Evolutionary conservation across 2,888 invertebrate species (phyloP).

Genomic region (Drosophila subquinaria): DNA sequence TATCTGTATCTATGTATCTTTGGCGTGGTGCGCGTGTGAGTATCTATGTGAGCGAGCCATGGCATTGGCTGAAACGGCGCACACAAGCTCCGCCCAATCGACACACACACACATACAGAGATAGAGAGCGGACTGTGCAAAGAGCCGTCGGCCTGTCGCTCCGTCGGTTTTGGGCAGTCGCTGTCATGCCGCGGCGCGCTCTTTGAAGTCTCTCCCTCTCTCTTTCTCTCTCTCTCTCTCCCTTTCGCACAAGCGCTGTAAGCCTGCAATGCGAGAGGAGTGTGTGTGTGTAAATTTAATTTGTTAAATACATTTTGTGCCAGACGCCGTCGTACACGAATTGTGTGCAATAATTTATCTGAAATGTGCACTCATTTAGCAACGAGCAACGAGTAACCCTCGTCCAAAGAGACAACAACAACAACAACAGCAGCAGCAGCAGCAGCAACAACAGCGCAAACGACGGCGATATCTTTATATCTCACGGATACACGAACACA

Average conservation of each 20-base stretch:
- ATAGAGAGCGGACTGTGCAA: slow-evolving; percentile 2
- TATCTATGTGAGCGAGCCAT: slow-evolving; percentile 51
- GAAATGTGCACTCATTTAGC: slow-evolving; percentile 79
- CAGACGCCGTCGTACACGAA: slow-evolving; percentile 74
- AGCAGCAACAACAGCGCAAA: slow-evolving; percentile 27
- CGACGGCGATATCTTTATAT: slow-evolving; percentile 79
- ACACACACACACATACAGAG: neutral
- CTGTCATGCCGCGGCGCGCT: slow-evolving; percentile 63
- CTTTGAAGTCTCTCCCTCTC: slow-evolving; percentile 58
- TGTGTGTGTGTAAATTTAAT: slow-evolving; percentile 70
- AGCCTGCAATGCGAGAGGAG: neutral
- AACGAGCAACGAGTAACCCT: slow-evolving; percentile 72
- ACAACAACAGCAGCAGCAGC: slow-evolving; percentile 21
- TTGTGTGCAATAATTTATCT: slow-evolving; percentile 83
- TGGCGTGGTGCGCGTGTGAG: slow-evolving; percentile 29
- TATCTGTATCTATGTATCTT: slow-evolving; percentile 21
- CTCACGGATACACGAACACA: slow-evolving; percentile 74
- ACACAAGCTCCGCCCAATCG: slow-evolving; percentile 57
- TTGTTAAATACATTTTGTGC: slow-evolving; percentile 78
- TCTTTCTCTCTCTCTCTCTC: neutral
- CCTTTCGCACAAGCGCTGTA: slow-evolving; percentile 7
- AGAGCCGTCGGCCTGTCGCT: slow-evolving; percentile 47
- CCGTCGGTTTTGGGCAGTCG: slow-evolving; percentile 30
- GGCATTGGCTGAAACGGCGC: slow-evolving; percentile 52
- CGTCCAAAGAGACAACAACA: slow-evolving; percentile 55